Conservation (phyloP, 2,113 vertebrate genomes). For the Crotalus horridus region DNA sequence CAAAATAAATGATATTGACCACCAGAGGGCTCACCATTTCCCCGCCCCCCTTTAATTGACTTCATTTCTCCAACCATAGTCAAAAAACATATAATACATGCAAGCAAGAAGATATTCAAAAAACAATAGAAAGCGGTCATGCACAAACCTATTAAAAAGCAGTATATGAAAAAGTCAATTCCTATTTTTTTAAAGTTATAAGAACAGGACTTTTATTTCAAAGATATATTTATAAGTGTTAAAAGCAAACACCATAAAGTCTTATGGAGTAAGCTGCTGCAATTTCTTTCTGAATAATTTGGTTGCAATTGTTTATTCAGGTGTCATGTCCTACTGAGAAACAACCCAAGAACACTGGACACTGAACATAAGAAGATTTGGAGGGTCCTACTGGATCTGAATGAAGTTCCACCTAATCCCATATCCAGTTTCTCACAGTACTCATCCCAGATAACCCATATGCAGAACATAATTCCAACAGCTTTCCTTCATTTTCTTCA, state of each 20-base stretch:
- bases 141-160: not conserved
- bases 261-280: not conserved
- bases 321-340: not conserved
- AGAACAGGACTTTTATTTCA: not conserved
- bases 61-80: not conserved
- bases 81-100: not conserved
- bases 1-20: not conserved
- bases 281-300: not conserved
- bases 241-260: not conserved
- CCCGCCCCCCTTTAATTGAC: not conserved
- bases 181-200: not conserved
- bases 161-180: not conserved
- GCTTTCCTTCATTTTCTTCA: not conserved
- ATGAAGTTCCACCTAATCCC: not conserved
- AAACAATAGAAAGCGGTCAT: not conserved
- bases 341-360: not conserved
- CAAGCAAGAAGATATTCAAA: not conserved
- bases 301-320: not conserved
- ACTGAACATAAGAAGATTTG: not conserved
- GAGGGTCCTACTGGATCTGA: not conserved
- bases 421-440: not conserved
- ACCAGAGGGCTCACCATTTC: conserved; percentile 1
- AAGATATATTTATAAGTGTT: not conserved
- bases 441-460: not conserved
- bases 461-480: not conserved